phyloP scores from a whole-genome alignment of 2,113 vertebrate species.

The Camelus dromedarius region DNA sequence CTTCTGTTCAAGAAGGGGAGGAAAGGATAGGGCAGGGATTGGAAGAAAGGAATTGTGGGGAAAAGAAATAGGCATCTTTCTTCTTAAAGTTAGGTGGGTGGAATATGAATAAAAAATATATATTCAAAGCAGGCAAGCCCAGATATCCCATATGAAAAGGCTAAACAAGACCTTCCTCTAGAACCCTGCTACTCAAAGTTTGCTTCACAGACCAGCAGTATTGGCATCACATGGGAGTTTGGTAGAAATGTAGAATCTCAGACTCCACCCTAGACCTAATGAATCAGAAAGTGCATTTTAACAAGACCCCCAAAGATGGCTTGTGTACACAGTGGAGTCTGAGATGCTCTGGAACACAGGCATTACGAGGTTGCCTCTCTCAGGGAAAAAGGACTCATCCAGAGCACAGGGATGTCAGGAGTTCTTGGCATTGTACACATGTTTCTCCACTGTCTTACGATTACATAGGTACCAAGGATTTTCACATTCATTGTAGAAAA shows the following conservation, averaged over 20 bases:
- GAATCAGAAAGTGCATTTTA: constrained; percentile 25
- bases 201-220: constrained; percentile 43
- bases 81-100: constrained; percentile 78
- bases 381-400: neutral
- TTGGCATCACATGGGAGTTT: neutral
- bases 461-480: neutral
- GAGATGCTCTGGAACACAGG: neutral
- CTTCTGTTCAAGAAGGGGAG: constrained; percentile 76
- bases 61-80: constrained; percentile 82
- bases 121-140: constrained; percentile 74
- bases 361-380: neutral
- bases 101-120: constrained; percentile 71
- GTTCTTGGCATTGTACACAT: neutral
- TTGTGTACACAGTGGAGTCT: neutral
- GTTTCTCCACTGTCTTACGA: neutral
- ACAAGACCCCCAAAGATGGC: neutral
- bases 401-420: neutral
- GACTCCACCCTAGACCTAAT: neutral
- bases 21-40: constrained; percentile 71
- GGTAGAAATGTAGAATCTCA: constrained; percentile 6
- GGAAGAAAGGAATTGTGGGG: constrained; percentile 78
- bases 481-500: constrained; percentile 60
- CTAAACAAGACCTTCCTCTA: constrained; percentile 58
- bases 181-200: neutral
- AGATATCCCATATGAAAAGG: constrained; percentile 70